Evolutionary conservation across 30 jellyfish, hydroid and myxozoan genomes (phyloP).

Genomic region (Pelagia noctiluca): DNA sequence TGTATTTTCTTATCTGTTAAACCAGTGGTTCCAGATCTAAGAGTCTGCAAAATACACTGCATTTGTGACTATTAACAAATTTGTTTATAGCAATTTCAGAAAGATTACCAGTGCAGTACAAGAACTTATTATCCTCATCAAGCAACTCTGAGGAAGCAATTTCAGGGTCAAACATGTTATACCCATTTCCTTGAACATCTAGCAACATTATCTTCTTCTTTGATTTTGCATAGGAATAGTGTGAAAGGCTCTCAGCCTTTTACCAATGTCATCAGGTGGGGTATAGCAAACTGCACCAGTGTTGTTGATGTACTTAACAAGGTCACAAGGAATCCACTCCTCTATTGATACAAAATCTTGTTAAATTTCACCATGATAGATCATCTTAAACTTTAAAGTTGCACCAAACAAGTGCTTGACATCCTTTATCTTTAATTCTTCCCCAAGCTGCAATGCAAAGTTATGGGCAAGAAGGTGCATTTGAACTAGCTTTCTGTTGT

Average conservation of each 20-base stretch:
- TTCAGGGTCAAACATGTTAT: constrained; percentile 15
- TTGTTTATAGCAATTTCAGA: not conserved
- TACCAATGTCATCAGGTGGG: not conserved
- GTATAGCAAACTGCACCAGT: not conserved
- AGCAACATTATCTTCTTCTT: constrained; percentile 10
- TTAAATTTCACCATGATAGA: constrained; percentile 4
- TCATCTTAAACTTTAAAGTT: not conserved
- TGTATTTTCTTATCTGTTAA: not conserved
- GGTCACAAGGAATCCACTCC: not conserved
- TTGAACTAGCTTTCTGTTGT: constrained; percentile 19
- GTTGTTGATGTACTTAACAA: constrained; percentile 13
- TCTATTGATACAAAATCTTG: constrained; percentile 11
- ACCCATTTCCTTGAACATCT: constrained; percentile 22
- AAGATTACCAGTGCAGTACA: constrained; percentile 30
- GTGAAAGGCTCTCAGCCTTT: constrained; percentile 23
- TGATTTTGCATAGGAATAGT: constrained; percentile 22
- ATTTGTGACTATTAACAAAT: not conserved
- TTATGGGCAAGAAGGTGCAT: constrained; percentile 15
- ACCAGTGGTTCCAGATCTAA: constrained; percentile 2
- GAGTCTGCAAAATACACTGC: not conserved
- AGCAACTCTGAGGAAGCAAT: constrained; percentile 10
- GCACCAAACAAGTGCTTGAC: not conserved
- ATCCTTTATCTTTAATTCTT: not conserved
- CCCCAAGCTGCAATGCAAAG: constrained; percentile 4
- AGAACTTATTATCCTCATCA: constrained; percentile 9